These are phyloP conservation scores for Syncerus caffer DNA, from an alignment of 2,797 vertebrate species.

Conservation along the genomic window DNA sequence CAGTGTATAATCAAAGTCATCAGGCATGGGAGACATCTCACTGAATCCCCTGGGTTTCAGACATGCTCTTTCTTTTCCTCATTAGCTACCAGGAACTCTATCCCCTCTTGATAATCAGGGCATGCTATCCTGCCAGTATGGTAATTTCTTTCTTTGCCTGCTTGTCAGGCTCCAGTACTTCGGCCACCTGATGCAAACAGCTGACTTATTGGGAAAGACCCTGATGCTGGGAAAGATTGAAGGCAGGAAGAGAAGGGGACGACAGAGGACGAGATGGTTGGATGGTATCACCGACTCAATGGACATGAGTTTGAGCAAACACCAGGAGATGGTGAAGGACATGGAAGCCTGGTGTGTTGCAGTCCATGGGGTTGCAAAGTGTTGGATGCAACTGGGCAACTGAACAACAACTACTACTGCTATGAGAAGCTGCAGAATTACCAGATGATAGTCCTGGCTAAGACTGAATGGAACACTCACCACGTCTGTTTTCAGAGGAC, in stretches of 20 bases:
- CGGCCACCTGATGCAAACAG: background rate
- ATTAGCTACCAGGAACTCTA: background rate
- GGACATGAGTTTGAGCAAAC: background rate
- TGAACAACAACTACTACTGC: background rate
- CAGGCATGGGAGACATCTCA: background rate
- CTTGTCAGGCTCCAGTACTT: background rate
- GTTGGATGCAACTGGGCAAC: accelerated
- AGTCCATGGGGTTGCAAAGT: background rate
- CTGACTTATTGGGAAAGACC: background rate
- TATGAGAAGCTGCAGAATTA: background rate
- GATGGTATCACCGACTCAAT: background rate
- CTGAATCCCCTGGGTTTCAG: background rate
- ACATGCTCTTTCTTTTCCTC: background rate
- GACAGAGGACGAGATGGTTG: background rate
- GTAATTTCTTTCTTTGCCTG: background rate
- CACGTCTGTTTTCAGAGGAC: background rate
- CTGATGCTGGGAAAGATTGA: background rate
- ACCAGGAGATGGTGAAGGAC: background rate
- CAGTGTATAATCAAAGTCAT: background rate
- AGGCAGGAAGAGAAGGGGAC: background rate
- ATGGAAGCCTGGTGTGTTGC: background rate
- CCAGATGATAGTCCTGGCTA: background rate
- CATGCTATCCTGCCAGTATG: background rate
- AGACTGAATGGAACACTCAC: background rate
- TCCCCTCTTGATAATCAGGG: background rate